phyloP scores from a whole-genome alignment of 2,888 invertebrate genomes.

The Cabera pusaria region DNA sequence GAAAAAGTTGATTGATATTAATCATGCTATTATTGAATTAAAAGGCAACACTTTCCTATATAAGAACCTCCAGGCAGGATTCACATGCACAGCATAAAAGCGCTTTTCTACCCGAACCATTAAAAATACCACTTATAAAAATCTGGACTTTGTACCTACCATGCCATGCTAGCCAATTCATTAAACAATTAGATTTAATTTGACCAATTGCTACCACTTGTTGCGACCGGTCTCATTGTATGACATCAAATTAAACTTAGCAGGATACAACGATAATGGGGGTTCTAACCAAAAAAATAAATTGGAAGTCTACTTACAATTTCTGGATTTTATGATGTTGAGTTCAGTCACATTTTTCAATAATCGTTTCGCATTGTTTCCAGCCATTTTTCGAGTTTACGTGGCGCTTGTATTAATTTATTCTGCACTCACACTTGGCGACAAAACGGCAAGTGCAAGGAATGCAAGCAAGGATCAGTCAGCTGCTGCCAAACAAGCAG shows the following conservation, averaged over 20 bases:
- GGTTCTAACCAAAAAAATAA: conserved; percentile 49
- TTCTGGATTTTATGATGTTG: conserved; percentile 44
- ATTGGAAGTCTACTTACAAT: conserved; percentile 55
- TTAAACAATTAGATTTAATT: conserved; percentile 11
- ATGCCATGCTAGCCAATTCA: conserved; percentile 6
- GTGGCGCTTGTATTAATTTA: conserved; percentile 22
- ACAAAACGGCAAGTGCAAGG: conserved; percentile 30
- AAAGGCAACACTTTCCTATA: no score
- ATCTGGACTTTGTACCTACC: conserved; percentile 13
- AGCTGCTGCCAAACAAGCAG: conserved; percentile 27
- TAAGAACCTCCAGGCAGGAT: no score
- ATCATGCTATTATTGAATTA: no score
- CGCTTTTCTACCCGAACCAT: no score
- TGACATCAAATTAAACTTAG: conserved; percentile 1
- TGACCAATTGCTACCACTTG: conserved; percentile 7
- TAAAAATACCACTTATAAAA: no score
- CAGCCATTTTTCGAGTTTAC: conserved; percentile 51
- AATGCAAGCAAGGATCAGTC: conserved; percentile 17
- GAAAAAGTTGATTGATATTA: no score
- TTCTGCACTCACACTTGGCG: conserved; percentile 29
- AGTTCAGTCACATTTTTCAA: conserved; percentile 62
- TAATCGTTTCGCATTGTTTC: conserved; percentile 57
- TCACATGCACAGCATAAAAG: no score
- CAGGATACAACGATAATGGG: conserved; percentile 20
- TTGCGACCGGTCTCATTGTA: conserved; percentile 1